A percentile compares a stretch with the other conserved stretches of the same genome.
These are phyloP conservation scores for Protula sp. DNA, from an alignment of 2,888 invertebrate genomes.

Conservation along the genomic window DNA sequence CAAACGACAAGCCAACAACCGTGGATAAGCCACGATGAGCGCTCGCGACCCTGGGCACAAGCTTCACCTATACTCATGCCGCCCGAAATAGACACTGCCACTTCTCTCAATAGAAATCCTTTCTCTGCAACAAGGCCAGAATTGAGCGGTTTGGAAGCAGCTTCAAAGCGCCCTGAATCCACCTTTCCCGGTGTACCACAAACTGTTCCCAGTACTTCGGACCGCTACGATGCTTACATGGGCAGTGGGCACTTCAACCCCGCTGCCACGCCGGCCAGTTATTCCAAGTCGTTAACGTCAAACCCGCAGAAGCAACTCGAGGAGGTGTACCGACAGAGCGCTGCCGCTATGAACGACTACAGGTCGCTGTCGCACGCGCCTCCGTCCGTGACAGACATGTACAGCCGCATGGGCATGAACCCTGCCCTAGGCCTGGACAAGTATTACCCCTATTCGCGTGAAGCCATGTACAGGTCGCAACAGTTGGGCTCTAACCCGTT, in stretches of 20 bases:
- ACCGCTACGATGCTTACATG: slow-evolving; percentile 13
- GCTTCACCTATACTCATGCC: slow-evolving; percentile 15
- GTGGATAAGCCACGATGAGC: slow-evolving; percentile 10
- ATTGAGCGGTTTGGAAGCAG: background rate
- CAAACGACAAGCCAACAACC: background rate
- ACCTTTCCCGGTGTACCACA: background rate
- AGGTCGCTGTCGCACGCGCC: slow-evolving; percentile 35
- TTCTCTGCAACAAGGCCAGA: background rate
- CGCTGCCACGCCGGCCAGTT: slow-evolving; percentile 2
- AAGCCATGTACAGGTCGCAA: slow-evolving; percentile 46
- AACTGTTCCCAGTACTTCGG: background rate
- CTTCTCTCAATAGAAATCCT: background rate
- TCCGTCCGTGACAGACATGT: slow-evolving; percentile 39
- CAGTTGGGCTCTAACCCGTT: slow-evolving; percentile 43
- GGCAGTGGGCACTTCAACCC: slow-evolving; percentile 15
- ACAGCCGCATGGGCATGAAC: slow-evolving; percentile 33
- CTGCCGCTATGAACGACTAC: slow-evolving; percentile 36
- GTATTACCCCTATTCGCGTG: slow-evolving; percentile 42
- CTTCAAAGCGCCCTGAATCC: background rate
- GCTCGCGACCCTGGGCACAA: slow-evolving; percentile 18
- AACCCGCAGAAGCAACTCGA: slow-evolving; percentile 14
- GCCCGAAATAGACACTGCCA: slow-evolving; percentile 10
- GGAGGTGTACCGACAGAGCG: slow-evolving; percentile 34
- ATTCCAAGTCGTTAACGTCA: background rate
- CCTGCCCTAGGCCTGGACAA: slow-evolving; percentile 45